Conservation (phyloP, 2,113 vertebrate genomes). For the Cottus gobio region DNA sequence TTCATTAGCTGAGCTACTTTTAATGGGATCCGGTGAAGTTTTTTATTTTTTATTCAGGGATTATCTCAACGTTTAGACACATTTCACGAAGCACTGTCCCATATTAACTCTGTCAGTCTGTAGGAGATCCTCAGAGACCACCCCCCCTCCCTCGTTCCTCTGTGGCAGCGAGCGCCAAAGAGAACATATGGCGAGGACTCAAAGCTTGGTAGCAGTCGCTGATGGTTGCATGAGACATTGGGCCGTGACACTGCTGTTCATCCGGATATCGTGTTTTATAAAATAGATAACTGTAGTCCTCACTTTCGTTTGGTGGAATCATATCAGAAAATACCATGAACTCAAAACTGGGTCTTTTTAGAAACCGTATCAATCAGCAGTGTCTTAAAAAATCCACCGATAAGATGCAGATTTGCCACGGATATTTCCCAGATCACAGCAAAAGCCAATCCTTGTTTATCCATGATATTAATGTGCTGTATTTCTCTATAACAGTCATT, state of each 20-base stretch:
- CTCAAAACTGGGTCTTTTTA: not conserved
- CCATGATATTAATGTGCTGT: no score
- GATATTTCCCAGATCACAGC: not conserved
- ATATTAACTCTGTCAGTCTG: constrained; percentile 69
- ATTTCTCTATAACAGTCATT: not conserved
- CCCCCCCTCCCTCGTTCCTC: constrained; percentile 19
- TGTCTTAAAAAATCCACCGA: no score
- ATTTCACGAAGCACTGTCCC: constrained; percentile 52
- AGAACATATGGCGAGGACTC: constrained; percentile 62
- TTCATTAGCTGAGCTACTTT: constrained; percentile 56
- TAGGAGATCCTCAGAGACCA: constrained; percentile 16
- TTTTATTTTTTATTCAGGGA: constrained; percentile 31
- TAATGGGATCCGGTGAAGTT: constrained; percentile 21
- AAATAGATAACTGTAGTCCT: not conserved
- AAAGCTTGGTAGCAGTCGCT: not conserved
- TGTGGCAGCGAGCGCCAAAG: constrained; percentile 40
- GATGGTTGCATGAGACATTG: constrained; percentile 34
- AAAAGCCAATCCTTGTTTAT: not conserved
- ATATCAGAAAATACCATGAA: no score
- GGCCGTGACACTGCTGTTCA: constrained; percentile 20
- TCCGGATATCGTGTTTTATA: constrained; percentile 30
- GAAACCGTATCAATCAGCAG: not conserved
- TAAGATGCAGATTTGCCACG: not conserved
- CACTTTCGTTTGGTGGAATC: not conserved
- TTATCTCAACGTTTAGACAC: constrained; percentile 64